A percentile compares a stretch with the other conserved stretches of the same genome.
Conservation (phyloP, 2,113 vertebrate species). For the Tachysurus vachellii region DNA sequence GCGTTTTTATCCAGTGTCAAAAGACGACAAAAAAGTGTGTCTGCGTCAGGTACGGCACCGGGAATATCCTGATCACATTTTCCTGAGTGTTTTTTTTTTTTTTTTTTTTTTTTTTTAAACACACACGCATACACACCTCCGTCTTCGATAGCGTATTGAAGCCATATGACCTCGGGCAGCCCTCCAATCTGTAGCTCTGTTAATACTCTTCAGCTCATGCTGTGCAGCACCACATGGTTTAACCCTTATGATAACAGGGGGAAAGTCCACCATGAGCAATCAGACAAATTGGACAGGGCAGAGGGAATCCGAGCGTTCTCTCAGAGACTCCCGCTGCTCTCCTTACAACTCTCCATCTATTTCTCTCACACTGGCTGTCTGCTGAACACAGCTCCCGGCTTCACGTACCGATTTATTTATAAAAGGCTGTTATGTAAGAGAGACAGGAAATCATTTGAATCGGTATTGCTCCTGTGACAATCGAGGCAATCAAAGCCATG, state of each 20-base stretch:
- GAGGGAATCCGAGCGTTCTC: conserved; percentile 26
- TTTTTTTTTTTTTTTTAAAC: no score
- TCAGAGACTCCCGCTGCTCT: conserved; percentile 29
- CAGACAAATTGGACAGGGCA: conserved; percentile 54
- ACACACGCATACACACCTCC: neutral
- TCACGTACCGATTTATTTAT: conserved; percentile 14
- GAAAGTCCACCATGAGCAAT: conserved; percentile 51
- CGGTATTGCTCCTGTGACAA: conserved; percentile 2
- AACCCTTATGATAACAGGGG: conserved; percentile 44
- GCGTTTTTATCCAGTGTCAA: neutral
- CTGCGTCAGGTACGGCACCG: neutral
- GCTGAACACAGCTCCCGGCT: neutral
- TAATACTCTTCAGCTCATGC: conserved; percentile 49
- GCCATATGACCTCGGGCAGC: conserved; percentile 37
- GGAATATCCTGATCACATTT: conserved; percentile 19
- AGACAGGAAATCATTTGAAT: neutral
- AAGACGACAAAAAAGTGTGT: neutral
- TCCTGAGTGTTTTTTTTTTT: conserved; percentile 29
- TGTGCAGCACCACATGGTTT: conserved; percentile 43
- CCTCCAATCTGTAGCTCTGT: conserved; percentile 42
- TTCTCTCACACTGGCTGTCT: neutral
- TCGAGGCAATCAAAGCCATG: neutral
- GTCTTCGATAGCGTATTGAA: conserved; percentile 47
- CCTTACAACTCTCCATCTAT: conserved; percentile 8
- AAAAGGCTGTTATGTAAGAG: conserved; percentile 9